Evolutionary conservation across 2,113 vertebrate genomes (phyloP), one percentile per base, ranked within the genome.

Genomic region (Aythya baeri): DNA sequence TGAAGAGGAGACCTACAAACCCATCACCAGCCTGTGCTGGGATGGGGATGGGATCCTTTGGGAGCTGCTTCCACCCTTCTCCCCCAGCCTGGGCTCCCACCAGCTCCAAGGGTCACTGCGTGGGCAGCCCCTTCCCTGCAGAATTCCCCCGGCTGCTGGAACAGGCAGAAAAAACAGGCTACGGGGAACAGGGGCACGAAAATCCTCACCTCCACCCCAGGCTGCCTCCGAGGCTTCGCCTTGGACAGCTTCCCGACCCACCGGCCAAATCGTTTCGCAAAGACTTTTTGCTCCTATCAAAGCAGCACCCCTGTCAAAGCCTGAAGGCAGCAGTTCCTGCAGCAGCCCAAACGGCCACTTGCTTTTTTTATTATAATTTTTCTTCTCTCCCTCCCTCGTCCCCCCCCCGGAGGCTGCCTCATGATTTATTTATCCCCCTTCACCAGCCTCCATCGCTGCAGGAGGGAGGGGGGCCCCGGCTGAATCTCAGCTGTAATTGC

Each of bases 351-450:
- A 44, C 13, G 50, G 52, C 75, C 57, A 36, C 74, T 65, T 23
- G 25, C 22, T 20, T 4, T 6, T 6, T 15, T 54, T 31, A 36
- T 32, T 34, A 17, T 13, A 1, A 38, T 74, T 72, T 16, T 43
- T 71, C 29, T 41, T 36, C 44, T 46, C 14, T 13, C 4, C 8
- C 6, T 13, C 7, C 20, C n/a, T 38, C 16, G 17, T n/a, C n/a
- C n/a, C 44, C 34, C 74, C 46, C 14, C 50, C 58, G 11, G 38
- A 38, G 11, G 66, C 83, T 50, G 71, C 32, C 66, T 91, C 57
- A 76, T 94, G 86, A 85, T 92, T 95, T 93, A 95, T 96, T 92
- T 65, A 96, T 72, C 23, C n/a, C 31, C 31, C 57, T 58, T 58
- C 14, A 5, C 80, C 89, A 68, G 36, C 54, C 82, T 17, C 59